Evolutionary conservation across 1,140 invertebrate genomes (phyloP).

Genomic region (Aphelinus atriplicis): DNA sequence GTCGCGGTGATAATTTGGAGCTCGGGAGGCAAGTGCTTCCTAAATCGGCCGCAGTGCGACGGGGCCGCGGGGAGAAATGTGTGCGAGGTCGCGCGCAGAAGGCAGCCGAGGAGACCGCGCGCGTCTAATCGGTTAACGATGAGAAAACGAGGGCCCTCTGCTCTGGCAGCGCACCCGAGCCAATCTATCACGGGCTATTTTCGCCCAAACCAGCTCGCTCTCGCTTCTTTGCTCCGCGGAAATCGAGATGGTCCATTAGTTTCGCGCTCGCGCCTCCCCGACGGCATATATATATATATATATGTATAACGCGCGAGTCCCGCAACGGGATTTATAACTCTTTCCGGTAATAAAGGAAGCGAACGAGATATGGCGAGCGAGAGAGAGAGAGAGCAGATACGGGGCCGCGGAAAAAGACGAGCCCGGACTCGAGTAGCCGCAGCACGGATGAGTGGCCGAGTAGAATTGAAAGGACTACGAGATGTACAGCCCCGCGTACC

Average conservation of each 20-base stretch:
- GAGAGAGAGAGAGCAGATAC: not conserved
- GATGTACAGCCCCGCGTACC: no score
- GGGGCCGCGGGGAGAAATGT: not conserved
- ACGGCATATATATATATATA: no score
- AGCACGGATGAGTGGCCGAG: constrained; percentile 1
- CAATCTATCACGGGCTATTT: constrained; percentile 42
- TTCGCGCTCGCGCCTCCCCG: constrained; percentile 16
- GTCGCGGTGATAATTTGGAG: no score
- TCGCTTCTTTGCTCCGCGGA: constrained; percentile 17
- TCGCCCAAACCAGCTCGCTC: constrained; percentile 30
- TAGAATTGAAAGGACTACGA: not conserved
- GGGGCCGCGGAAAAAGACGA: not conserved
- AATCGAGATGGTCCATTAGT: constrained; percentile 34
- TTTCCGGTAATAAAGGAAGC: constrained; percentile 33
- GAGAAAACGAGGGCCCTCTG: constrained; percentile 50
- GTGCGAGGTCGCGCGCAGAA: not conserved
- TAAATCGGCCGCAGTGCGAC: no score
- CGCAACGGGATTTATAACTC: constrained; percentile 33
- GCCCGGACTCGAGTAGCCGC: not conserved
- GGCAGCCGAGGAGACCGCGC: not conserved
- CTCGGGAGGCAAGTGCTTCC: no score
- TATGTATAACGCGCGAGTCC: not conserved
- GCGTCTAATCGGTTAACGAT: constrained; percentile 52
- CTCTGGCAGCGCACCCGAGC: constrained; percentile 24
- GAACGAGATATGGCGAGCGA: not conserved